Conservation (phyloP, 1,140 invertebrate species). For the Ceratina australensis region DNA sequence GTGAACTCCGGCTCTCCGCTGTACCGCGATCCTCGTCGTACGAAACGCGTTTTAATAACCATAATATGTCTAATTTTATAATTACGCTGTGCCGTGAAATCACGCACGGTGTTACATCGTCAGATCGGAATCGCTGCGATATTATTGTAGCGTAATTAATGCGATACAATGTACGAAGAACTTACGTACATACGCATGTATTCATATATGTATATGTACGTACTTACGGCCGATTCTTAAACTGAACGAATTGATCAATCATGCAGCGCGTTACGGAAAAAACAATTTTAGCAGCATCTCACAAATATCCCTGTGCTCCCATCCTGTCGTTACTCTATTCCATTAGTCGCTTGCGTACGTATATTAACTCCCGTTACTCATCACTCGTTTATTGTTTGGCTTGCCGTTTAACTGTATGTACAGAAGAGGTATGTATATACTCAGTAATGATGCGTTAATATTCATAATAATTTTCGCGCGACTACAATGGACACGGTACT, state of each 20-base stretch:
- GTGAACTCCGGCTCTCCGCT: constrained; percentile 14
- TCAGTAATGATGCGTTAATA: constrained; percentile 65
- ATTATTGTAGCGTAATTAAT: constrained; percentile 59
- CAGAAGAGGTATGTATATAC: constrained; percentile 70
- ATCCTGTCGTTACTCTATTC: constrained; percentile 53
- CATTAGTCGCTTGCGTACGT: too few relatives aligned
- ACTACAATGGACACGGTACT: constrained; percentile 45
- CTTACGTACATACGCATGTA: too few relatives aligned
- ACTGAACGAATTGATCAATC: too few relatives aligned
- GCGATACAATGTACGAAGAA: too few relatives aligned
- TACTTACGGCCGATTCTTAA: too few relatives aligned
- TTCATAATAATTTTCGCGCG: constrained; percentile 64
- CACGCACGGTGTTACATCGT: constrained; percentile 56
- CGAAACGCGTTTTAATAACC: constrained; percentile 53
- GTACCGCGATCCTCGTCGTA: constrained; percentile 29
- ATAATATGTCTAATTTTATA: constrained; percentile 49
- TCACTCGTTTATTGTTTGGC: constrained; percentile 20
- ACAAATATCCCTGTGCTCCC: constrained; percentile 33
- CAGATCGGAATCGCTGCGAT: constrained; percentile 10
- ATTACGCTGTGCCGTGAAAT: constrained; percentile 38
- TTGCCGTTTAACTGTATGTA: constrained; percentile 68
- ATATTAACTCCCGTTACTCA: background rate
- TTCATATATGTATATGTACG: too few relatives aligned
- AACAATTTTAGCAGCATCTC: constrained; percentile 17
- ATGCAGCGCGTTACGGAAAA: too few relatives aligned